phyloP scores from a whole-genome alignment of 2,113 vertebrate species.

The Trichomycterus rosablanca region DNA sequence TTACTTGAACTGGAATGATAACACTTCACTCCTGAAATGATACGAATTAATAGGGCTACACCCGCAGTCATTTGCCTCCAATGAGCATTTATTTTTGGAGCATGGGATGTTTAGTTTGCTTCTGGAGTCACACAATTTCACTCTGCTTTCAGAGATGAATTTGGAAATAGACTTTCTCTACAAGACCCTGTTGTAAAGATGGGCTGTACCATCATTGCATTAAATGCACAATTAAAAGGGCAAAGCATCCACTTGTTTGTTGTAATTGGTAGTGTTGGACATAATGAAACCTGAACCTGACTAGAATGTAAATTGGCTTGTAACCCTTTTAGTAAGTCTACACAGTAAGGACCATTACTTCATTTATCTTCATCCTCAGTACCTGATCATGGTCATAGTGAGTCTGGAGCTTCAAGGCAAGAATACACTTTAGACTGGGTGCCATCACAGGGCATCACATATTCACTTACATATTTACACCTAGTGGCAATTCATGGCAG shows the following conservation, averaged over 20 bases:
- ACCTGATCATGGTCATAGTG: too few relatives aligned
- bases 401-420: too few relatives aligned
- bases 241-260: conserved; percentile 18
- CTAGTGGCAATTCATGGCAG: too few relatives aligned
- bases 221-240: conserved; percentile 12
- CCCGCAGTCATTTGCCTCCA: conserved; percentile 42
- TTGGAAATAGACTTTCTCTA: conserved; percentile 11
- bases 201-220: conserved; percentile 12
- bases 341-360: conserved; percentile 2
- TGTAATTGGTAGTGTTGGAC: conserved; percentile 16
- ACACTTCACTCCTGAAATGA: conserved; percentile 54
- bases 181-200: conserved; percentile 27
- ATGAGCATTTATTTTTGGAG: conserved; percentile 38
- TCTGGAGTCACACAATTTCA: conserved; percentile 24
- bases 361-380: too few relatives aligned
- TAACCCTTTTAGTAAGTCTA: background rate
- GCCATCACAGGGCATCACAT: too few relatives aligned
- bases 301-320: conserved; percentile 19
- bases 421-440: too few relatives aligned
- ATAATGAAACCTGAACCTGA: conserved; percentile 12
- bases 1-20: conserved; percentile 67
- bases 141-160: conserved; percentile 22
- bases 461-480: too few relatives aligned
- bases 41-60: conserved; percentile 60
- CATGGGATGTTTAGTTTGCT: conserved; percentile 28